These are phyloP conservation scores for Eriosoma lanigerum DNA, from an alignment of 1,140 invertebrate genomes.

Conservation along the genomic window DNA sequence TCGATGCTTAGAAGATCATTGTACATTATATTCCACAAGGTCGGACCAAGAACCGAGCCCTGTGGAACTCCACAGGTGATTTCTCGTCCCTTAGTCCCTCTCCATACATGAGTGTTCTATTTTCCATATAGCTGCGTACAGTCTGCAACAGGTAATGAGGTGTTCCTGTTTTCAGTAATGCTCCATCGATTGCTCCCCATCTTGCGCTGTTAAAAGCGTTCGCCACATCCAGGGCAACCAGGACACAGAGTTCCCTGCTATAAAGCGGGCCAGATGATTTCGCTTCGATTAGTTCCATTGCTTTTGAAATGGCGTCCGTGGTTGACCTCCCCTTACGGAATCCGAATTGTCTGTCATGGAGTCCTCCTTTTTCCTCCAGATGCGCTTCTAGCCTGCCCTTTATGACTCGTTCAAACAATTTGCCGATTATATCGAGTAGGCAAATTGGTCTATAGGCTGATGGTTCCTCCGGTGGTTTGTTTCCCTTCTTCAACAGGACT, in stretches of 20 bases:
- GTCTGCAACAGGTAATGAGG: too few species aligned
- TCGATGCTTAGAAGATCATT: background rate
- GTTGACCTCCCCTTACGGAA: background rate
- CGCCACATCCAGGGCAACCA: background rate
- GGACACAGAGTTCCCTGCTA: background rate
- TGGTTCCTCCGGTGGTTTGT: too few species aligned
- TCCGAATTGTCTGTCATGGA: background rate
- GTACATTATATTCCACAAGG: background rate
- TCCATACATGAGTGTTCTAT: too few species aligned
- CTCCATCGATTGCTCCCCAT: background rate
- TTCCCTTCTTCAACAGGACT: too few species aligned
- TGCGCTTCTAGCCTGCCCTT: too few species aligned
- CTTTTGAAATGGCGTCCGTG: too few species aligned
- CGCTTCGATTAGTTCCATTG: too few species aligned
- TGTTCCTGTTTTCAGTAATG: background rate
- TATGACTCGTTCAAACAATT: too few species aligned
- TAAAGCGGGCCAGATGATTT: background rate
- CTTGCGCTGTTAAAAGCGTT: background rate
- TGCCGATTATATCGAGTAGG: too few species aligned
- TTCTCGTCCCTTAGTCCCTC: too few species aligned
- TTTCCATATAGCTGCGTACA: too few species aligned
- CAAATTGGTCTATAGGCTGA: too few species aligned
- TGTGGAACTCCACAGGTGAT: background rate
- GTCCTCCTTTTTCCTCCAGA: background rate
- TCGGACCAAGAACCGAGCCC: background rate